A percentile compares a stretch with the other conserved stretches of the same genome.
phyloP scores from a whole-genome alignment of 2,888 invertebrate genomes.

The Meloe dianella region DNA sequence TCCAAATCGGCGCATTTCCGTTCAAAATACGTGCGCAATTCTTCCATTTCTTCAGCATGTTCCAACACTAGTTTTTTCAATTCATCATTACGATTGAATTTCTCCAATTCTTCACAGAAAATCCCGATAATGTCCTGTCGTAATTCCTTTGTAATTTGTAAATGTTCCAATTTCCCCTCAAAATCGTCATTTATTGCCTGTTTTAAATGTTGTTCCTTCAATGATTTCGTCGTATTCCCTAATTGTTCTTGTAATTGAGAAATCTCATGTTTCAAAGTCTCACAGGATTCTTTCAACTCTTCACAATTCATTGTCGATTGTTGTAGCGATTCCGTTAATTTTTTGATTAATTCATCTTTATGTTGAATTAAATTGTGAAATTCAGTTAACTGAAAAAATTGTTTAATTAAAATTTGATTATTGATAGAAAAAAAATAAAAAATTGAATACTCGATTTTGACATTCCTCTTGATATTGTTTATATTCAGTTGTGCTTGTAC shows the following conservation, averaged over 20 bases:
- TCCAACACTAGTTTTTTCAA: conserved; percentile 68
- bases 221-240: conserved; percentile 58
- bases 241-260: conserved; percentile 61
- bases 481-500: conserved; percentile 72
- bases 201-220: conserved; percentile 50
- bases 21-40: no score
- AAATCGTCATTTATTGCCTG: conserved; percentile 10
- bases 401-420: conserved; percentile 25
- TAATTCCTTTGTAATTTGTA: background rate
- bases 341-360: conserved; percentile 74
- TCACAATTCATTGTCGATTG: conserved; percentile 69
- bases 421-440: background rate
- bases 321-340: conserved; percentile 74
- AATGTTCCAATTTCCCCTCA: background rate
- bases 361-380: conserved; percentile 73
- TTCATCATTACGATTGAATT: conserved; percentile 66
- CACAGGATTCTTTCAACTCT: conserved; percentile 67
- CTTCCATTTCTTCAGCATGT: conserved; percentile 67
- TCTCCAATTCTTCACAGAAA: conserved; percentile 52
- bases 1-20: no score
- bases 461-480: conserved; percentile 75
- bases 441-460: conserved; percentile 69
- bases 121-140: background rate
- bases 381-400: conserved; percentile 71
- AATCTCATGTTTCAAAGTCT: conserved; percentile 67